Conservation (phyloP, 30 jellyfish, hydroid and myxozoan species). For the Aurelia sp. region DNA sequence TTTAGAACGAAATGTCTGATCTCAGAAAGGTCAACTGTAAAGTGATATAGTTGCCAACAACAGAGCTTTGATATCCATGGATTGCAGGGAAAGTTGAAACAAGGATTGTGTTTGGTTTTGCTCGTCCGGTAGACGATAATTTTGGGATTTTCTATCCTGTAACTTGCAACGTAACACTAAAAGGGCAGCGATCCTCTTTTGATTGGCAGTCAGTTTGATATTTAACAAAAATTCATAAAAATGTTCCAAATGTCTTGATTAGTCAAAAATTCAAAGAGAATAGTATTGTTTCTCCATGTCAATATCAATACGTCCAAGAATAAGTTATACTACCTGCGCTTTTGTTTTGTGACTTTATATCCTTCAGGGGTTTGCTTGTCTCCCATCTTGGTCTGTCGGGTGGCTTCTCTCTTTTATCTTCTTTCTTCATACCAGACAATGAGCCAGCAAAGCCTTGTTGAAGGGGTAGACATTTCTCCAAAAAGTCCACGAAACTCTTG, state of each 20-base stretch:
- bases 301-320: background rate
- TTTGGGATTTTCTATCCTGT: too few relatives aligned
- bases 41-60: too few relatives aligned
- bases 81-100: too few relatives aligned
- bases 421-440: background rate
- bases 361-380: constrained; percentile 64
- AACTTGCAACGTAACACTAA: too few relatives aligned
- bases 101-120: too few relatives aligned
- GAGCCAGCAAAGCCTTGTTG: constrained; percentile 37
- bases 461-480: constrained; percentile 71
- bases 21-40: too few relatives aligned
- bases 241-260: too few relatives aligned
- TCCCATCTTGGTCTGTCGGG: constrained; percentile 80
- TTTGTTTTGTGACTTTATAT: constrained; percentile 15
- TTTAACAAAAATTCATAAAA: background rate
- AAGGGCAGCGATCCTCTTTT: too few relatives aligned
- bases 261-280: background rate
- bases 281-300: background rate
- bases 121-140: too few relatives aligned
- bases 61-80: too few relatives aligned
- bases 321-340: background rate
- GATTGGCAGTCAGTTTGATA: too few relatives aligned
- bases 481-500: constrained; percentile 41
- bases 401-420: background rate
- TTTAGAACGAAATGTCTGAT: too few relatives aligned